Percentiles rank a stretch among this genome's conserved stretches.
These are phyloP conservation scores for Parnassius smintheus DNA, from an alignment of 2,888 invertebrate species.

Conservation along the genomic window DNA sequence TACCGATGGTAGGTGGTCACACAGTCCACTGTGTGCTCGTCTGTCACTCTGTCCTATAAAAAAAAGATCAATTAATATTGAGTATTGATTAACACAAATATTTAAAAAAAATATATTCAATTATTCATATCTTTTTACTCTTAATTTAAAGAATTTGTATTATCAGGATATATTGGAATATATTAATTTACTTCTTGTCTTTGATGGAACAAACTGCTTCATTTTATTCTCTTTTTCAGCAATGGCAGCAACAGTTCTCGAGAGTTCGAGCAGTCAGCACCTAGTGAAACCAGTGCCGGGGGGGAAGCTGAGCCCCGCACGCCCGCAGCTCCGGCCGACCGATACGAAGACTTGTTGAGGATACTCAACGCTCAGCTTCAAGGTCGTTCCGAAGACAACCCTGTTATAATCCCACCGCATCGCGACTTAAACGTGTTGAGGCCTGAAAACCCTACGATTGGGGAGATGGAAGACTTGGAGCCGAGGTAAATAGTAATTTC, in stretches of 20 bases:
- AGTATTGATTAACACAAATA: too few relatives aligned
- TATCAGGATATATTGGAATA: too few relatives aligned
- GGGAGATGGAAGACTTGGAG: constrained; percentile 83
- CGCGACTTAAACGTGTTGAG: constrained; percentile 77
- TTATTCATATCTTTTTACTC: too few relatives aligned
- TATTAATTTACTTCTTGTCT: too few relatives aligned
- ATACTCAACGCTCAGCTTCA: constrained; percentile 75
- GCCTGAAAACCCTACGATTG: constrained; percentile 86
- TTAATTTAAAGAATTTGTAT: too few relatives aligned
- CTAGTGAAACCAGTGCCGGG: constrained; percentile 64
- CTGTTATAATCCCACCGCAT: constrained; percentile 72
- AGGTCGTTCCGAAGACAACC: constrained; percentile 77
- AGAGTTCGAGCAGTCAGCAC: constrained; percentile 73
- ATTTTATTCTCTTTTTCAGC: constrained; percentile 38
- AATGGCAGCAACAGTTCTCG: constrained; percentile 69
- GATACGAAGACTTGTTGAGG: constrained; percentile 82
- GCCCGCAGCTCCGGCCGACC: constrained; percentile 77
- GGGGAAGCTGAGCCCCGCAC: constrained; percentile 57
- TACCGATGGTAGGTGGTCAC: too few relatives aligned
- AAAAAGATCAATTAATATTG: too few relatives aligned
- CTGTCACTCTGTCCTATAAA: too few relatives aligned
- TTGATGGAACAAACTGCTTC: too few relatives aligned
- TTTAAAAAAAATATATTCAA: too few relatives aligned
- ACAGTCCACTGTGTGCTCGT: too few relatives aligned
- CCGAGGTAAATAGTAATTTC: constrained; percentile 69